These are phyloP conservation scores for Drosophila guanche DNA, from an alignment of 1,140 invertebrate species.

Conservation along the genomic window DNA sequence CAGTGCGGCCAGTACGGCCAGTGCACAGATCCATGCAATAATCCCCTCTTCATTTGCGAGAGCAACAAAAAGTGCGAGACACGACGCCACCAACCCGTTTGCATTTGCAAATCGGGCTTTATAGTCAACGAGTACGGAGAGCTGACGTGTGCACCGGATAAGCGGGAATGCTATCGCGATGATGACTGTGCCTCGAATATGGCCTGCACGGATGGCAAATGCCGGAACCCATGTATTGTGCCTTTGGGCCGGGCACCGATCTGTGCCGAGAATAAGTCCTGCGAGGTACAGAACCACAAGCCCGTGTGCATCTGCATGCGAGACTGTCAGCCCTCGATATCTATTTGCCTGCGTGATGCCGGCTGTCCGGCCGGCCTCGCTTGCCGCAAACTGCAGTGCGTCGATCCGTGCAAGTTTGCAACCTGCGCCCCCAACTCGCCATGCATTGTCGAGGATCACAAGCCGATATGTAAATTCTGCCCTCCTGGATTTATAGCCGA, in stretches of 20 bases:
- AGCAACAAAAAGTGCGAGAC: constrained; percentile 94
- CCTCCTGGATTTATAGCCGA: constrained; percentile 94
- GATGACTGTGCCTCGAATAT: constrained; percentile 93
- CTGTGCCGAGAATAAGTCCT: constrained; percentile 91
- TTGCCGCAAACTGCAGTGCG: constrained; percentile 94
- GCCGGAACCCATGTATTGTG: constrained; percentile 92
- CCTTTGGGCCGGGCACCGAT: constrained; percentile 85
- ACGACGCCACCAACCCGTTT: constrained; percentile 91
- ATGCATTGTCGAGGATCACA: constrained; percentile 96
- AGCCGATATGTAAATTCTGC: constrained; percentile 96
- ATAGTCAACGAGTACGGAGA: constrained; percentile 93
- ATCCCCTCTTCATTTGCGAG: constrained; percentile 87
- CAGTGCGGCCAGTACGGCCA: constrained; percentile 89
- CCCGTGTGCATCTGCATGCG: constrained; percentile 93
- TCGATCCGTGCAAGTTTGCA: constrained; percentile 93
- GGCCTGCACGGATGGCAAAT: constrained; percentile 91
- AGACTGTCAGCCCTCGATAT: constrained; percentile 92
- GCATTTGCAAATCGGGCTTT: constrained; percentile 94
- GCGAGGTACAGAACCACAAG: constrained; percentile 93
- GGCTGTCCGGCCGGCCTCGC: constrained; percentile 93
- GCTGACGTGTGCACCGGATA: constrained; percentile 91
- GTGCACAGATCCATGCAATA: constrained; percentile 91
- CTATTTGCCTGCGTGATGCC: constrained; percentile 93
- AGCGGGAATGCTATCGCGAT: constrained; percentile 90
- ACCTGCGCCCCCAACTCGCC: constrained; percentile 91